phyloP scores from a whole-genome alignment of 2,797 vertebrate species.

The Lepidocolaptes lacrymiger region DNA sequence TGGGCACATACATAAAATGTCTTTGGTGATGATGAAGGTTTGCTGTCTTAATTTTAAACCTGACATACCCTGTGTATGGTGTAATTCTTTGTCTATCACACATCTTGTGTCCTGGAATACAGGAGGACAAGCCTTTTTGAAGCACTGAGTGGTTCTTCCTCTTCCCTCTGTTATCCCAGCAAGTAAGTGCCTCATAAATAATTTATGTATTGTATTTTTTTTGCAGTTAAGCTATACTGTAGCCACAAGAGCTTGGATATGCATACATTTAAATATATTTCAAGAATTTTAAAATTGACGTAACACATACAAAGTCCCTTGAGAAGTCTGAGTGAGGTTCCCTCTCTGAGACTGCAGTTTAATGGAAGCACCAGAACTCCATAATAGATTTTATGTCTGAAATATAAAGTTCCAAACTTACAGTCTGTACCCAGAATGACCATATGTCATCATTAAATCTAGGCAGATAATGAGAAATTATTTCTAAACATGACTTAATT shows the following conservation, averaged over 20 bases:
- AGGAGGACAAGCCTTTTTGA: background rate
- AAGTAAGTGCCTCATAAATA: slow-evolving; percentile 22
- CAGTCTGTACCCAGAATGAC: background rate
- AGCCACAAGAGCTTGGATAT: background rate
- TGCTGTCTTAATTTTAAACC: background rate
- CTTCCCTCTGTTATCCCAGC: background rate
- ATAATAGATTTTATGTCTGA: slow-evolving; percentile 4
- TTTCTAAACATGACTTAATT: slow-evolving; percentile 49
- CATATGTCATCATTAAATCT: slow-evolving; percentile 9
- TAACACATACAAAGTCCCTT: background rate
- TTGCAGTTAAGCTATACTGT: background rate
- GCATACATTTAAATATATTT: slow-evolving; percentile 55
- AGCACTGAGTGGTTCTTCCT: background rate
- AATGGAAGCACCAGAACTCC: background rate
- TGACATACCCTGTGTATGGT: background rate
- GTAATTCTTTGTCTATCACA: background rate
- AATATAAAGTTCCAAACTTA: background rate
- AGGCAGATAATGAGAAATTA: slow-evolving; percentile 22
- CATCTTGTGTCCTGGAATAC: background rate
- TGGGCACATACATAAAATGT: background rate
- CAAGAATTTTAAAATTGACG: slow-evolving; percentile 16
- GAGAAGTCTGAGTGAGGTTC: background rate
- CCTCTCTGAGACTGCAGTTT: background rate
- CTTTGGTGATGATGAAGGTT: background rate
- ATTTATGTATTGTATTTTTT: background rate